Evolutionary conservation across 2,797 vertebrate genomes (phyloP).

Genomic region (Adelosebastes latens): DNA sequence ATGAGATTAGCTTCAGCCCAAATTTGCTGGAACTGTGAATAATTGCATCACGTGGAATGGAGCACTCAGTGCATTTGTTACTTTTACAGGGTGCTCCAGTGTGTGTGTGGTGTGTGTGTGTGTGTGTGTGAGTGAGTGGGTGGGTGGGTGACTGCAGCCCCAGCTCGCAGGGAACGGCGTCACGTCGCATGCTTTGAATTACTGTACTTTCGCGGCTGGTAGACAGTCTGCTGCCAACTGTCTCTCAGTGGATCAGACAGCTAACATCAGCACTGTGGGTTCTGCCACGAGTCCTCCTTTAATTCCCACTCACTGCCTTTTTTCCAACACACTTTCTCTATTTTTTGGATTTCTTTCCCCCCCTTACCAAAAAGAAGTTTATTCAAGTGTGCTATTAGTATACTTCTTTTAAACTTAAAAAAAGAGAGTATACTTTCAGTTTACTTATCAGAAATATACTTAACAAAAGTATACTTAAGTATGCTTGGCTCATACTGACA

Average conservation of each 20-base stretch:
- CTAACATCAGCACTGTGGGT: conserved; percentile 71
- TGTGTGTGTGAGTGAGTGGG: background rate
- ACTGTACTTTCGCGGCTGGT: conserved; percentile 81
- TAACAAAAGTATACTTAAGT: no score
- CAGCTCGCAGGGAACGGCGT: conserved; percentile 63
- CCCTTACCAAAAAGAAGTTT: no score
- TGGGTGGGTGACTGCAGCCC: conserved; percentile 58
- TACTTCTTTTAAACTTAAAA: no score
- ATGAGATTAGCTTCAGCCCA: conserved; percentile 66
- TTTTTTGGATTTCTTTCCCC: conserved; percentile 18
- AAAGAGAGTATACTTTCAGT: no score
- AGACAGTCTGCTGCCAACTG: conserved; percentile 79
- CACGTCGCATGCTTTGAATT: conserved; percentile 84
- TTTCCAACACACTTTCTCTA: conserved; percentile 52
- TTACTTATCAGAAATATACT: no score
- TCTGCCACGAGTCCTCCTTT: conserved; percentile 64
- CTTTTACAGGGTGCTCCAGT: conserved; percentile 48
- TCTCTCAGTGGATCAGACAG: conserved; percentile 76
- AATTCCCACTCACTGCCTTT: conserved; percentile 48
- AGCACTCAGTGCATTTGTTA: conserved; percentile 55
- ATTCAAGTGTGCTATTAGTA: no score
- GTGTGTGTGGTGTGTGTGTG: conserved; percentile 33
- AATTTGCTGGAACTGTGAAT: conserved; percentile 75
- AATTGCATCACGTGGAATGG: conserved; percentile 73
- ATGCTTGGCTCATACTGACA: no score